These are phyloP conservation scores for Hipposideros larvatus DNA, from an alignment of 2,797 vertebrate genomes.

Conservation along the genomic window DNA sequence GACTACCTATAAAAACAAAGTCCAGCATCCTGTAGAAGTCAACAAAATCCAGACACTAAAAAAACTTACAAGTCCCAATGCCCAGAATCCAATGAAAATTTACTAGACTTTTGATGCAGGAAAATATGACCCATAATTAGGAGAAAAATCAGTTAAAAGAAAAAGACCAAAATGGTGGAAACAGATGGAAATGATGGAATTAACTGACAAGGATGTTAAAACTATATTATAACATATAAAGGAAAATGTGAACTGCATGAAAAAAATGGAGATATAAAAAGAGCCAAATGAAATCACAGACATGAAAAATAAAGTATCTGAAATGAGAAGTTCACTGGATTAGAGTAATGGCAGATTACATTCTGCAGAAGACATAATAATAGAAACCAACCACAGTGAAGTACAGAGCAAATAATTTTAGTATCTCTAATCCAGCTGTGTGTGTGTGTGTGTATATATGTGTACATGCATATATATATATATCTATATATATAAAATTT, in stretches of 20 bases:
- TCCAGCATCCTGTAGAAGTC: not conserved
- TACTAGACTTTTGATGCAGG: not conserved
- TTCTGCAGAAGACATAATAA: not conserved
- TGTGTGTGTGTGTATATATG: no score
- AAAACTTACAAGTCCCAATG: constrained; percentile 9
- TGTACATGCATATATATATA: not conserved
- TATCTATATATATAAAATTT: not conserved
- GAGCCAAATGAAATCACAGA: not conserved
- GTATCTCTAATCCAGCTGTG: not conserved
- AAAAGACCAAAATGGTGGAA: not conserved
- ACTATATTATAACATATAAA: not conserved
- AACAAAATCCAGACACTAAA: not conserved
- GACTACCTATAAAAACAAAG: not conserved
- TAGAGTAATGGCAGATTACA: not conserved
- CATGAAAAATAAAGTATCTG: not conserved
- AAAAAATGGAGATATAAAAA: not conserved
- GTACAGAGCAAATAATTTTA: not conserved
- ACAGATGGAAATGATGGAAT: not conserved
- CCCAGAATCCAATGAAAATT: not conserved
- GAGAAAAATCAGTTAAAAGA: not conserved
- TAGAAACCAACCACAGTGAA: not conserved
- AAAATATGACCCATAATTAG: not conserved
- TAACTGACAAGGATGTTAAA: constrained; percentile 12
- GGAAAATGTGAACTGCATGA: not conserved
- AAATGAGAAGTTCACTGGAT: not conserved